A percentile compares a stretch with the other conserved stretches of the same genome.
phyloP scores from a whole-genome alignment of 1,140 invertebrate genomes.

The Cephus cinctus region DNA sequence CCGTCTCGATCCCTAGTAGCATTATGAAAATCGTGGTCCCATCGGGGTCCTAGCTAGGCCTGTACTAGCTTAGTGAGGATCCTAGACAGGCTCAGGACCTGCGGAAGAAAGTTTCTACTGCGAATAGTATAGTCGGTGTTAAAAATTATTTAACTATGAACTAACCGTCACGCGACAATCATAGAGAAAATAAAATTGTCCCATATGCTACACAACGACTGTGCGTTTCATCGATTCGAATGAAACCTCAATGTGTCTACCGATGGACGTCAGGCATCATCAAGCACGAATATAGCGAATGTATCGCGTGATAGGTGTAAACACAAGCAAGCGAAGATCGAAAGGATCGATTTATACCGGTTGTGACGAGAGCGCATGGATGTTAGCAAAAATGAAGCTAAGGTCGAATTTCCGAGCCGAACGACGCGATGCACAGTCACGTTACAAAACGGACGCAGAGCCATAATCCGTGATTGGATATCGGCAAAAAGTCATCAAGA shows the following conservation, averaged over 20 bases:
- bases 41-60: too few relatives aligned
- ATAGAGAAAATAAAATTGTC: neutral
- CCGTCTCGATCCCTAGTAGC: too few relatives aligned
- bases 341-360: constrained; percentile 11
- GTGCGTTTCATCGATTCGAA: neutral
- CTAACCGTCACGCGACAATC: too few relatives aligned
- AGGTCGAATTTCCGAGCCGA: constrained; percentile 1
- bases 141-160: too few relatives aligned
- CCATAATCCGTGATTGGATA: neutral
- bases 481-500: constrained; percentile 1
- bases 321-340: constrained; percentile 8
- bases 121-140: too few relatives aligned
- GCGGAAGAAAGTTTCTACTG: too few relatives aligned
- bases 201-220: neutral
- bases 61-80: too few relatives aligned
- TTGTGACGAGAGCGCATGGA: constrained; percentile 1
- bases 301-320: neutral
- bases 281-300: neutral
- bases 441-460: neutral
- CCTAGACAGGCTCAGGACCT: too few relatives aligned
- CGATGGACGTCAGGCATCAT: neutral
- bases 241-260: neutral
- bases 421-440: neutral
- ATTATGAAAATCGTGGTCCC: too few relatives aligned
- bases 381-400: neutral